Base-by-base conservation (phyloP, 2,888 invertebrate species). In the Octonoba sinensis region DNA sequence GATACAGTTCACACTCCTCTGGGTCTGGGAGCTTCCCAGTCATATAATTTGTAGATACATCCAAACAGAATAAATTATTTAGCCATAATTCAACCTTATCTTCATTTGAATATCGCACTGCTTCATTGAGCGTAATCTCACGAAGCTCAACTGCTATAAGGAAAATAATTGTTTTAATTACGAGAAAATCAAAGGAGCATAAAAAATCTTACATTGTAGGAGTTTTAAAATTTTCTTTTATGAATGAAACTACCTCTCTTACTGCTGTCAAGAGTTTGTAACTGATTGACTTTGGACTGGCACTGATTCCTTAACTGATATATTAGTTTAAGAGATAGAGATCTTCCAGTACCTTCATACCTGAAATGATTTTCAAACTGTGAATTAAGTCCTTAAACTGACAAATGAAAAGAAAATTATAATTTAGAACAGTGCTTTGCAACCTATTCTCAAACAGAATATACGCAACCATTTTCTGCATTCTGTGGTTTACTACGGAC, bases 291-390 rank as follows among this genome's bases (percentile, higher is more conserved):
- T 46, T 8, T 44, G 64, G 15, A 64, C 90, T 4, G 88, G 36
- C 91, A 90, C 88, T 93, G 92, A 65, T 91, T 89, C 79, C 94
- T 88, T 72, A 99, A 90, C 88, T 99, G 96, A 67, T 96, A 93
- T 73, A 99, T 92, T 20, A 99, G 90, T 89, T 99, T 99, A 72
- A 99, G 90, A 0, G 98, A 97, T 22, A 99, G 90, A 0, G 98
- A 97, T 11, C 99, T 91, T 0, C 99, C 99, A 0, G 99, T 99
- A 69, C 99, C 99, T 90, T 99, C 99, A 88, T 99, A 99, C 0
- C 91, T 91, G 84, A 62, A 86, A 83, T 36, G 36, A 75, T 36
- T 36, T 36, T 11, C 1, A 36, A 54, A 70, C 62, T 71, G 67
- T 27, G 13, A 24, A 24, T 1, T 24, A 62, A 24, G 4, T 24